Conservation (phyloP, 2,797 vertebrate species). For the Gobionotothen gibberifrons region DNA sequence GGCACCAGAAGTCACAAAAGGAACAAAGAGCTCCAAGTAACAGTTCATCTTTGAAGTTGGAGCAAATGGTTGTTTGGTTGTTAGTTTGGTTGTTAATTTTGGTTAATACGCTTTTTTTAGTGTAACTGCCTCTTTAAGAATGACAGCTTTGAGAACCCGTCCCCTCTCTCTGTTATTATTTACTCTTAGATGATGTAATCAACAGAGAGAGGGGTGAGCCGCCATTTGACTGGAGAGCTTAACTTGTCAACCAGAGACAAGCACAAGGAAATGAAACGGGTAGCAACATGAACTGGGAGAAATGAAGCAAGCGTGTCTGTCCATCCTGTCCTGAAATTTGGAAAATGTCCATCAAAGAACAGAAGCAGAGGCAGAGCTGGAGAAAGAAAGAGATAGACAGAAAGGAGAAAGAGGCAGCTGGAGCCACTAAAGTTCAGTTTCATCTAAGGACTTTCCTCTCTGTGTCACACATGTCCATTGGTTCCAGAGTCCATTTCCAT, state of each 20-base stretch:
- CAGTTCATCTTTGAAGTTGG: slow-evolving; percentile 89
- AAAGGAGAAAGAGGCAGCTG: slow-evolving; percentile 80
- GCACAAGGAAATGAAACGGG: slow-evolving; percentile 82
- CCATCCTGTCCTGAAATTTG: slow-evolving; percentile 84
- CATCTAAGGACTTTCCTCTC: slow-evolving; percentile 79
- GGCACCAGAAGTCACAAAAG: slow-evolving; percentile 91
- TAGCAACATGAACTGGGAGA: slow-evolving; percentile 82
- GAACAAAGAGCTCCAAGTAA: slow-evolving; percentile 88
- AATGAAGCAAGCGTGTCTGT: slow-evolving; percentile 83
- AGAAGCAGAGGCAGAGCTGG: slow-evolving; percentile 82
- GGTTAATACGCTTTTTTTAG: slow-evolving; percentile 87
- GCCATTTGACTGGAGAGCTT: slow-evolving; percentile 79
- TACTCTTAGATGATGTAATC: slow-evolving; percentile 77
- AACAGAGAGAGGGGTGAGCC: slow-evolving; percentile 80
- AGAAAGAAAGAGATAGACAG: slow-evolving; percentile 77
- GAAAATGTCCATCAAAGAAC: slow-evolving; percentile 83
- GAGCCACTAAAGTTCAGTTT: slow-evolving; percentile 84
- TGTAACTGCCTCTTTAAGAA: slow-evolving; percentile 86
- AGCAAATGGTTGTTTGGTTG: slow-evolving; percentile 88
- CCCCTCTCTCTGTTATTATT: slow-evolving; percentile 76
- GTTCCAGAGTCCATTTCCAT: slow-evolving; percentile 85
- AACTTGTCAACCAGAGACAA: slow-evolving; percentile 80
- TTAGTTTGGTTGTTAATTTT: slow-evolving; percentile 91
- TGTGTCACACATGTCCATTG: slow-evolving; percentile 82
- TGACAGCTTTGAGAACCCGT: slow-evolving; percentile 81